phyloP scores from a whole-genome alignment of 37 sponge, comb jelly and placozoan genomes.

The Theonella swinhoei region DNA sequence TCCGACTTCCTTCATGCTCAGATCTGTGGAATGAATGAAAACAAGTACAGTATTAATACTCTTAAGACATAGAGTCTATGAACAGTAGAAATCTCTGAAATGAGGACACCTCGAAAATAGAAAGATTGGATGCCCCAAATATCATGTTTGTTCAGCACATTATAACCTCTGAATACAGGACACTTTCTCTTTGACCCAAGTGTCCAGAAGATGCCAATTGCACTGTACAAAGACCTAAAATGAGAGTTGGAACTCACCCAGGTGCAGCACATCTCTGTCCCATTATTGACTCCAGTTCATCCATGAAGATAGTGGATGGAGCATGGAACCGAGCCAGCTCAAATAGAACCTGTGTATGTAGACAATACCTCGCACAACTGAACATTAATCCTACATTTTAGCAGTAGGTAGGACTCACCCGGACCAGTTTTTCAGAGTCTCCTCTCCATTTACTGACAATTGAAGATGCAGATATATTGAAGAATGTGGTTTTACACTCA shows the following conservation, averaged over 20 bases:
- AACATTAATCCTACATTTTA: background rate
- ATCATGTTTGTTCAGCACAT: no score
- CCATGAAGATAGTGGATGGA: slow-evolving; percentile 98
- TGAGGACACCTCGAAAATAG: no score
- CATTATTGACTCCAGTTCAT: slow-evolving; percentile 98
- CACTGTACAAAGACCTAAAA: no score
- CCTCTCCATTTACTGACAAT: slow-evolving; percentile 99
- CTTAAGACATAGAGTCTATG: no score
- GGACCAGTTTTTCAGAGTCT: slow-evolving; percentile 97
- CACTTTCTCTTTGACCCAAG: no score
- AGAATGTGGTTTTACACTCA: slow-evolving; percentile 98
- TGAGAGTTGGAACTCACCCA: no score
- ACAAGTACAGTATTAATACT: no score
- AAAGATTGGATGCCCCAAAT: no score
- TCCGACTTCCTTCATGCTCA: slow-evolving; percentile 95
- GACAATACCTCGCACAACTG: background rate
- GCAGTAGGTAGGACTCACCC: slow-evolving; percentile 64
- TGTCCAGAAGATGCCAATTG: no score
- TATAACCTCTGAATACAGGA: no score
- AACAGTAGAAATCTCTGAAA: no score
- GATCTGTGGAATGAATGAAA: slow-evolving; percentile 26
- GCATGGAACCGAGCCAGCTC: slow-evolving; percentile 98
- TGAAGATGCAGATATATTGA: slow-evolving; percentile 98
- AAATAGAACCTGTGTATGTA: slow-evolving; percentile 77
- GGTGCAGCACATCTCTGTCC: slow-evolving; percentile 88